Percentiles rank a stretch among this genome's conserved stretches.
Conservation (phyloP, 2,797 vertebrate species). For the Rachycentron canadum region DNA sequence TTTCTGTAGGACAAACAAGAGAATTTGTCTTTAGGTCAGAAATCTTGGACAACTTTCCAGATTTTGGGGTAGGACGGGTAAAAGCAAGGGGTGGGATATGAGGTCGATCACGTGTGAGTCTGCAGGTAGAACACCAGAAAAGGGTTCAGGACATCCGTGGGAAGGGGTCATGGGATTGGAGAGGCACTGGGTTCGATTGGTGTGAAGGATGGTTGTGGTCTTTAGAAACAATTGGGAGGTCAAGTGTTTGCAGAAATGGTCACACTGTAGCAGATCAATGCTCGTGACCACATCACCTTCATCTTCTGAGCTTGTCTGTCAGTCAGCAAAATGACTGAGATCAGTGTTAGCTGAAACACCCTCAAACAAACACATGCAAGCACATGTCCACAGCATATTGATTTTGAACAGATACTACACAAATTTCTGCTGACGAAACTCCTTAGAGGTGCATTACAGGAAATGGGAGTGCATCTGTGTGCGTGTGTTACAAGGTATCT, state of each 20-base stretch:
- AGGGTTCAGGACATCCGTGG: background rate
- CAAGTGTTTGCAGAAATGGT: conserved; percentile 23
- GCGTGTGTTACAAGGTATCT: conserved; percentile 15
- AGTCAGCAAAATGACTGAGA: conserved; percentile 29
- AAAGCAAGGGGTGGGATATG: background rate
- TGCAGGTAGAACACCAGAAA: background rate
- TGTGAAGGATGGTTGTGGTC: background rate
- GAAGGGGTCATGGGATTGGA: background rate
- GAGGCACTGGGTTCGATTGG: background rate
- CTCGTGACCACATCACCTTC: conserved; percentile 67
- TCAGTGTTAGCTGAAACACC: conserved; percentile 34
- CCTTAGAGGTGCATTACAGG: conserved; percentile 35
- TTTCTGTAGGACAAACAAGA: background rate
- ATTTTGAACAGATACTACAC: conserved; percentile 28
- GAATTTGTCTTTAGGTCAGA: background rate
- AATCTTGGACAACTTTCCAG: conserved; percentile 17
- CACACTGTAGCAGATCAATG: conserved; percentile 40
- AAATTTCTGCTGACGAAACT: conserved; percentile 42
- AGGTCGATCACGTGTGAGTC: background rate
- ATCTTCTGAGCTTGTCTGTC: conserved; percentile 32
- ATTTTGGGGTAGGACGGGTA: background rate
- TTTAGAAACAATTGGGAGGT: background rate
- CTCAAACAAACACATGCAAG: conserved; percentile 15
- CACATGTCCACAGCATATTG: conserved; percentile 29
- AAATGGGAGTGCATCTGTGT: conserved; percentile 21